These are phyloP conservation scores for Electrona antarctica DNA, from an alignment of 2,113 vertebrate genomes.

Conservation along the genomic window DNA sequence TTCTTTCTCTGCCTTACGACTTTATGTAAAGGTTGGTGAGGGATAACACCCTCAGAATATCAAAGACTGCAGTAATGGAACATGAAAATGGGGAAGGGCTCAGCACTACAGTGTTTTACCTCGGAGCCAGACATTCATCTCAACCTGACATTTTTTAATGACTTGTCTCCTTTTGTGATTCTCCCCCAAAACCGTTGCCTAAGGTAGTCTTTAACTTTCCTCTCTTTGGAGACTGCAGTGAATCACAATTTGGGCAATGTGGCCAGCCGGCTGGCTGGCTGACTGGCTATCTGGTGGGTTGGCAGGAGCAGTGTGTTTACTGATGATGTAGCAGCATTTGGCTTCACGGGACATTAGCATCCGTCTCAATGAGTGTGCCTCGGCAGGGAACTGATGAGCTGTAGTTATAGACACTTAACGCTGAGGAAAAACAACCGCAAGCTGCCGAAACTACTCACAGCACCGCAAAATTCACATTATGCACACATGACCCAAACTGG, in stretches of 20 bases:
- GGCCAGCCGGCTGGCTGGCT: slow-evolving; percentile 17
- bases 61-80: slow-evolving; percentile 21
- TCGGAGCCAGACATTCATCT: slow-evolving; percentile 37
- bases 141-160: slow-evolving; percentile 39
- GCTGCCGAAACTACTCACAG: slow-evolving; percentile 23
- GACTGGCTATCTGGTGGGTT: slow-evolving; percentile 48
- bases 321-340: slow-evolving; percentile 67
- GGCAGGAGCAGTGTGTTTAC: slow-evolving; percentile 62
- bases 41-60: slow-evolving; percentile 4
- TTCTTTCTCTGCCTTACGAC: no score
- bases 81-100: slow-evolving; percentile 1
- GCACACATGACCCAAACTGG: slow-evolving; percentile 6
- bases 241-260: slow-evolving; percentile 48
- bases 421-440: slow-evolving; percentile 40
- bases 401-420: slow-evolving; percentile 49
- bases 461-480: background rate
- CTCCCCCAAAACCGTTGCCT: slow-evolving; percentile 43
- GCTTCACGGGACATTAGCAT: slow-evolving; percentile 74
- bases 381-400: slow-evolving; percentile 50
- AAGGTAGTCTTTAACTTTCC: slow-evolving; percentile 57
- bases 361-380: slow-evolving; percentile 53
- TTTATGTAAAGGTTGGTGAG: slow-evolving; percentile 7
- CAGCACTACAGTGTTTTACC: slow-evolving; percentile 28
- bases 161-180: slow-evolving; percentile 57
- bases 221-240: slow-evolving; percentile 64